Evolutionary conservation across 2,888 invertebrate genomes (phyloP).

Genomic region (Lepidonotus clava): DNA sequence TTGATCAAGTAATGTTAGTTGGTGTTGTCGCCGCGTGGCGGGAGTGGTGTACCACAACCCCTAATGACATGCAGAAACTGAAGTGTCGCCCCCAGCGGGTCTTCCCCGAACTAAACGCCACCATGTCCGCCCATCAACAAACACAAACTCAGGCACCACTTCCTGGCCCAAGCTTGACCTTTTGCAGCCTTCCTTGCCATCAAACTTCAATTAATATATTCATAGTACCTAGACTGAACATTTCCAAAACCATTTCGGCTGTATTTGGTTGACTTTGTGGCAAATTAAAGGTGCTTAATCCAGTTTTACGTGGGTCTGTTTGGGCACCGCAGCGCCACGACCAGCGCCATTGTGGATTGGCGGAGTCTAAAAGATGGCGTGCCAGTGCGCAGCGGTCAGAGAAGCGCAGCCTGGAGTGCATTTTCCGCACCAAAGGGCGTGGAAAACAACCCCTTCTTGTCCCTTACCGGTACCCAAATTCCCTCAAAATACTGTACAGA

Average conservation of each 20-base stretch:
- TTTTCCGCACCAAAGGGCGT: not conserved
- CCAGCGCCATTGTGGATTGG: slow-evolving; percentile 37
- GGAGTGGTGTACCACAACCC: not conserved
- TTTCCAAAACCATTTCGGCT: too few species aligned
- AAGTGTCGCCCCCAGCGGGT: not conserved
- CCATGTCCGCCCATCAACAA: slow-evolving; percentile 35
- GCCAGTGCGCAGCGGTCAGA: not conserved
- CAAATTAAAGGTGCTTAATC: too few species aligned
- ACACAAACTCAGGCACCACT: not conserved
- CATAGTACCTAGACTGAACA: too few species aligned
- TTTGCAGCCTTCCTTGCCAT: not conserved
- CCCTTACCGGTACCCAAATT: too few species aligned
- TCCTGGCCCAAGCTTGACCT: not conserved
- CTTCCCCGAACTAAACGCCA: not conserved
- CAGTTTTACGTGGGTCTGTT: too few species aligned
- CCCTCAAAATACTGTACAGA: too few species aligned
- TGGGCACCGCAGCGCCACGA: slow-evolving; percentile 40
- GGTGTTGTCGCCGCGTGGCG: not conserved
- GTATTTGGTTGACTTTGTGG: too few species aligned
- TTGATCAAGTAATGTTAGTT: not conserved
- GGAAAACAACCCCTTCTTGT: not conserved
- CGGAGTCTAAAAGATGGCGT: slow-evolving; percentile 41
- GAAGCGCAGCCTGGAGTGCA: slow-evolving; percentile 7
- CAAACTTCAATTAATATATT: too few species aligned
- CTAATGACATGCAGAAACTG: slow-evolving; percentile 40